phyloP scores from a whole-genome alignment of 2,888 invertebrate genomes.

The Apotomis betuletana region DNA sequence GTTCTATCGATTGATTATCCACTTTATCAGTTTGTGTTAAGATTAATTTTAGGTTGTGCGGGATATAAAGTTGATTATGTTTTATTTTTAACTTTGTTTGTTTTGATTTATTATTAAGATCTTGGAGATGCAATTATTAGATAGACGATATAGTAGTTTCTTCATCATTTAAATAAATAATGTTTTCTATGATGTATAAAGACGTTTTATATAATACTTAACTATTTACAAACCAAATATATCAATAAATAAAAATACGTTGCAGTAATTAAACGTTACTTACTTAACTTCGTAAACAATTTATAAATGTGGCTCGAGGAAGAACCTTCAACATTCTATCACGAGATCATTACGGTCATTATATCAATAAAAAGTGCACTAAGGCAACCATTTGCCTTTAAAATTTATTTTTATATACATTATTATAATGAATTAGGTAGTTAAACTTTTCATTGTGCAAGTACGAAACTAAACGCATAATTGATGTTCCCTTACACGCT shows the following conservation, averaged over 20 bases:
- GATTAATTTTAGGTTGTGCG: not conserved
- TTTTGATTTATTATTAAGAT: conserved; percentile 15
- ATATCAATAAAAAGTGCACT: conserved; percentile 55
- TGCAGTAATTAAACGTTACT: conserved; percentile 18
- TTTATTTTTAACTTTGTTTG: conserved; percentile 28
- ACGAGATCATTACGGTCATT: conserved; percentile 63
- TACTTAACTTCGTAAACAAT: conserved; percentile 35
- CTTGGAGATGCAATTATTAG: conserved; percentile 25
- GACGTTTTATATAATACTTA: too few species aligned
- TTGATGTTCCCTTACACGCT: conserved; percentile 26
- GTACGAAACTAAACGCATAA: conserved; percentile 17
- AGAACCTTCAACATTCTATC: conserved; percentile 73
- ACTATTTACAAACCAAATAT: not conserved
- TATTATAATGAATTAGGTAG: not conserved
- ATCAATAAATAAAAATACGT: conserved; percentile 7
- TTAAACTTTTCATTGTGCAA: not conserved
- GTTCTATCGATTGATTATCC: conserved; percentile 20
- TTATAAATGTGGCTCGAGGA: conserved; percentile 56
- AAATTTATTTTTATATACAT: conserved; percentile 18
- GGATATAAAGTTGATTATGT: not conserved
- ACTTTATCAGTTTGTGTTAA: conserved; percentile 18
- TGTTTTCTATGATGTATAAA: too few species aligned
- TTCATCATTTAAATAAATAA: not conserved
- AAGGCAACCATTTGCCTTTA: conserved; percentile 12
- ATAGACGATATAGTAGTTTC: not conserved